Evolutionary conservation across 2,113 vertebrate genomes (phyloP).

Genomic region (Empidonax alnorum): DNA sequence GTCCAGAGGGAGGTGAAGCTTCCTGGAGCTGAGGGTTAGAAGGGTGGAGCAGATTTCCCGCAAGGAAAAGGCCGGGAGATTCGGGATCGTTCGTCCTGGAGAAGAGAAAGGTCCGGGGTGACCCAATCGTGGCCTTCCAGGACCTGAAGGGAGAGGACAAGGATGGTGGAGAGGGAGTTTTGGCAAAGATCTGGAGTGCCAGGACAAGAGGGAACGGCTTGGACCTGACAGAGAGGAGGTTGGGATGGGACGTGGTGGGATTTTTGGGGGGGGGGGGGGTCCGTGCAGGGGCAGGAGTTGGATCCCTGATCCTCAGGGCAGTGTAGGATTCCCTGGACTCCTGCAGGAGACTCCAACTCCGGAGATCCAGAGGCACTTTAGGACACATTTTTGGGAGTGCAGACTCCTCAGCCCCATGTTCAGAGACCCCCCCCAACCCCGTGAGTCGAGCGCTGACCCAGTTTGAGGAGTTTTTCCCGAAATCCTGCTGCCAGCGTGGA

Average conservation of each 20-base stretch:
- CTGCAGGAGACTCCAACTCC: background rate
- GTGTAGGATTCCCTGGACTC: background rate
- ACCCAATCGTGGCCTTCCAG: background rate
- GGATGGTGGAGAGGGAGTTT: background rate
- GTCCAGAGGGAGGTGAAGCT: background rate
- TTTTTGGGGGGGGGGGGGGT: background rate
- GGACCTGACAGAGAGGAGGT: rapidly evolving
- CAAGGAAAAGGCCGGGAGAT: background rate
- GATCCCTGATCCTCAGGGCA: background rate
- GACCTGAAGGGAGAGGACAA: background rate
- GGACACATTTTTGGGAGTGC: background rate
- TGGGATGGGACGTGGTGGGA: background rate
- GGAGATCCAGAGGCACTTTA: background rate
- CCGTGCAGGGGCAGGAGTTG: background rate
- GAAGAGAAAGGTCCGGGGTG: background rate
- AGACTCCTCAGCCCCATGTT: background rate
- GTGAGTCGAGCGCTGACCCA: background rate
- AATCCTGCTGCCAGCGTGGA: background rate
- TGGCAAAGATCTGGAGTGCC: background rate
- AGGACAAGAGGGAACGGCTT: background rate
- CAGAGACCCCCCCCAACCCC: background rate
- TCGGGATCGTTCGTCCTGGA: background rate
- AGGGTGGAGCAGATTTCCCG: background rate
- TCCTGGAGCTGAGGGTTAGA: background rate
- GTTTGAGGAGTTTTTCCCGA: slow-evolving; percentile 11